Base-by-base conservation (phyloP, 2,797 vertebrate genomes). In the Enoplosus armatus region DNA sequence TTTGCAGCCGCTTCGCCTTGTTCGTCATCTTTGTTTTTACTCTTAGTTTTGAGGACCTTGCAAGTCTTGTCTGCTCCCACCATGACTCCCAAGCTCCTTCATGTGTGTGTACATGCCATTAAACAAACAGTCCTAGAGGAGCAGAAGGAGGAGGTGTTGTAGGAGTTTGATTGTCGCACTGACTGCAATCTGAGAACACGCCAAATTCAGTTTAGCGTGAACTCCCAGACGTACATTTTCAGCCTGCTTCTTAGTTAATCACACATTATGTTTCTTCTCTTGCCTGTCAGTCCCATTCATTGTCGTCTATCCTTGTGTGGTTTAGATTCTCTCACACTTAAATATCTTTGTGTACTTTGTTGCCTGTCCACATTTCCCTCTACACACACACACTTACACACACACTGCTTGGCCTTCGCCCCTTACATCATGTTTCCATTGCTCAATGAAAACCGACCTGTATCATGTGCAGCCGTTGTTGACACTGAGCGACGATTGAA, bases 371-470 rank as follows among this genome's bases (percentile, higher is more conserved):
- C 47, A 33, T 79, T 56, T 67, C 53, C 41, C 62, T 71, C 24
- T 26, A 20, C 22, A 31, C 58, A 55, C 75, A 54, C 41, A 37
- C 47, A 27, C 31, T 41, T 43, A 64, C 35, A 35, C 31, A 63
- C 62, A 50, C 43, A 45, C 80, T 63, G 67, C 77, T 63, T 71
- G 77, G 54, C 72, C 45, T 77, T 87, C n/a, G 41, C 56, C 58
- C 74, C 68, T 88, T 86, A 89, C 83, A 74, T 86, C 83, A 85
- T 90, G 81, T 90, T 91, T 93, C 87, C 88, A 89, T 77, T 89
- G 89, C 84, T 87, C 85, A 85, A 22, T 85, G 72, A 85, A 80
- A 81, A 66, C 79, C 68, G 77, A 84, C 82, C 78, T 75, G 78
- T 82, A 78, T 84, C 85, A 51, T 67, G 64, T 87, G 77, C 71